Evolutionary conservation across 1,140 invertebrate species (phyloP).

Genomic region (Heterodera carotae): DNA sequence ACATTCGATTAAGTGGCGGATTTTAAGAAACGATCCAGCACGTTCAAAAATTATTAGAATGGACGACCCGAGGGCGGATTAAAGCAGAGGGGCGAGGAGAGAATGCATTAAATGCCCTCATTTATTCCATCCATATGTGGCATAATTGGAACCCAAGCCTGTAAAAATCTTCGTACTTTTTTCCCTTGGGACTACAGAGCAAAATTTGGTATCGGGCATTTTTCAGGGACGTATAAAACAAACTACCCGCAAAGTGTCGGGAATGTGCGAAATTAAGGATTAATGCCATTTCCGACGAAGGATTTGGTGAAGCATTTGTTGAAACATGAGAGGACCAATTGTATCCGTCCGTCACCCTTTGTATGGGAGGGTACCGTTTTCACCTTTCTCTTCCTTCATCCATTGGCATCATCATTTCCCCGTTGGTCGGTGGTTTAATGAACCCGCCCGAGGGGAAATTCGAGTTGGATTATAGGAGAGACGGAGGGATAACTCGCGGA

Average conservation of each 20-base stretch:
- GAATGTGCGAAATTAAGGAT: neutral
- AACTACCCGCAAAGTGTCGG: neutral
- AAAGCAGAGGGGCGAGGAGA: too few relatives aligned
- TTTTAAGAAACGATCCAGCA: too few relatives aligned
- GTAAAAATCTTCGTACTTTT: too few relatives aligned
- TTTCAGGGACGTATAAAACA: neutral
- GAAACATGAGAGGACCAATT: neutral
- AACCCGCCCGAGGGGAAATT: slow-evolving; percentile 17
- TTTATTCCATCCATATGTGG: neutral
- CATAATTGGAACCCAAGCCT: too few relatives aligned
- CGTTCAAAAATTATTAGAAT: too few relatives aligned
- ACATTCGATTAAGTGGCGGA: too few relatives aligned
- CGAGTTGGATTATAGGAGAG: neutral
- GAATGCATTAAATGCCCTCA: too few relatives aligned
- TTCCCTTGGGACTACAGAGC: too few relatives aligned
- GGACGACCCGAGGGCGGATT: too few relatives aligned
- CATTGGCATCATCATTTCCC: neutral
- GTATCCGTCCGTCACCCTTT: too few relatives aligned
- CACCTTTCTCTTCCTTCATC: neutral
- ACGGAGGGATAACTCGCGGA: neutral
- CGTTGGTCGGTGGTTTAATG: slow-evolving; percentile 7
- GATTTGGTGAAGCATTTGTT: neutral
- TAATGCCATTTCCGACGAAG: neutral
- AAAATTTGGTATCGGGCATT: neutral
- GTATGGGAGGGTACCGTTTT: too few relatives aligned